phyloP scores from a whole-genome alignment of 2,113 vertebrate genomes.

The Dipodomys stephensi region DNA sequence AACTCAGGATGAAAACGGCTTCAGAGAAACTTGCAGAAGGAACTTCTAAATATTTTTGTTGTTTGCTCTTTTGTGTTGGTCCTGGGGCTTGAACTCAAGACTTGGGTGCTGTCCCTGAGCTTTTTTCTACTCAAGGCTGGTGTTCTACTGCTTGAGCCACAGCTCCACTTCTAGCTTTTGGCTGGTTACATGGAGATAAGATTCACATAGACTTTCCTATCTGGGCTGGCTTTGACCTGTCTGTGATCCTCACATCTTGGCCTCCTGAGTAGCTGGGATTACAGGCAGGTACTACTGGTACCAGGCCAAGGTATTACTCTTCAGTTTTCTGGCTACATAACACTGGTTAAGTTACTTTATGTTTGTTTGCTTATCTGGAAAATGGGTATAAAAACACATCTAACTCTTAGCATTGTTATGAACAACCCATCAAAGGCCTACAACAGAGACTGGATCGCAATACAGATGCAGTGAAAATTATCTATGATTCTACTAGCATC shows the following conservation, averaged over 20 bases:
- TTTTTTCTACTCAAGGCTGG: no score
- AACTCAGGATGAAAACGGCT: not conserved
- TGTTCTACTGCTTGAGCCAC: no score
- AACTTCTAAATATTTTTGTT: not conserved
- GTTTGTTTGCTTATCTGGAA: not conserved
- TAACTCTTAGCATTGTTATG: not conserved
- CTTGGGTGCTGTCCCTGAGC: no score
- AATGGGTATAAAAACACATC: constrained; percentile 7
- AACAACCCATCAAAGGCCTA: not conserved
- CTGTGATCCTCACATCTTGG: no score
- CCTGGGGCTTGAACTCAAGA: not conserved
- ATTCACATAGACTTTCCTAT: no score
- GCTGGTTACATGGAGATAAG: no score
- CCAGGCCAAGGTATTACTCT: not conserved
- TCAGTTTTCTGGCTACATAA: not conserved
- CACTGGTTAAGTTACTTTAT: not conserved
- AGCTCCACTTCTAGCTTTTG: no score
- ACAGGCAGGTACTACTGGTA: not conserved
- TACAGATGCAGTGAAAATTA: not conserved
- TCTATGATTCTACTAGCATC: not conserved
- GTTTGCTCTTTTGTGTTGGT: not conserved
- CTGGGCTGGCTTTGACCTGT: no score
- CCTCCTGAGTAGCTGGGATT: no score
- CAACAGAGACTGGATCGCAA: not conserved
- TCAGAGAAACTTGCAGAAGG: not conserved